Evolutionary conservation across 1,140 invertebrate species (phyloP).

Genomic region (Holcopasites calliopsidis): DNA sequence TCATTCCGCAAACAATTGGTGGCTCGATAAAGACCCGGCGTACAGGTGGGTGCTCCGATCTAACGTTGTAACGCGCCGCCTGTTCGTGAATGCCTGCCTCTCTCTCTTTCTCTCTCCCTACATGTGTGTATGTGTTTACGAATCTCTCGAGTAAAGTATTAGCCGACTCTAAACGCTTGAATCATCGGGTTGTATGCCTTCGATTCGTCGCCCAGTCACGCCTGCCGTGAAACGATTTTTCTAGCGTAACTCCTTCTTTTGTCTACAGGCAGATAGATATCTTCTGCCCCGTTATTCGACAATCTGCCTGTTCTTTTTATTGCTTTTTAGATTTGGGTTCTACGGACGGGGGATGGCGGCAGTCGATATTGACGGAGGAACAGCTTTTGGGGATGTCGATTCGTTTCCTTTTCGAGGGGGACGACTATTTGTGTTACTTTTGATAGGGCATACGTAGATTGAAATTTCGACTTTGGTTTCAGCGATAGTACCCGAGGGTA

Average conservation of each 20-base stretch:
- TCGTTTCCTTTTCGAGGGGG: no score
- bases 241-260: background rate
- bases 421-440: no score
- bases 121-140: slow-evolving; percentile 66
- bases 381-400: no score
- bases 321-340: no score
- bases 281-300: no score
- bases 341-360: no score
- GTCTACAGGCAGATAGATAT: background rate
- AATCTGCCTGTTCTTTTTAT: no score
- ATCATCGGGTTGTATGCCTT: slow-evolving; percentile 63
- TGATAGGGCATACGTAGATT: no score
- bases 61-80: slow-evolving; percentile 70
- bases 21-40: slow-evolving; percentile 75
- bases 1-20: slow-evolving; percentile 79
- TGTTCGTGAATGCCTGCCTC: slow-evolving; percentile 44
- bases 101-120: background rate
- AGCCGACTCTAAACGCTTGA: slow-evolving; percentile 63
- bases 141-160: slow-evolving; percentile 68
- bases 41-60: slow-evolving; percentile 71
- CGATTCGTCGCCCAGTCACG: slow-evolving; percentile 47
- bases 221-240: slow-evolving; percentile 8
- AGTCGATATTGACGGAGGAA: no score
- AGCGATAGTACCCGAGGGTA: no score
- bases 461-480: no score